Evolutionary conservation across 2,888 invertebrate species (phyloP), one percentile per base, ranked within the genome.

Genomic region (Andrena bucephala): DNA sequence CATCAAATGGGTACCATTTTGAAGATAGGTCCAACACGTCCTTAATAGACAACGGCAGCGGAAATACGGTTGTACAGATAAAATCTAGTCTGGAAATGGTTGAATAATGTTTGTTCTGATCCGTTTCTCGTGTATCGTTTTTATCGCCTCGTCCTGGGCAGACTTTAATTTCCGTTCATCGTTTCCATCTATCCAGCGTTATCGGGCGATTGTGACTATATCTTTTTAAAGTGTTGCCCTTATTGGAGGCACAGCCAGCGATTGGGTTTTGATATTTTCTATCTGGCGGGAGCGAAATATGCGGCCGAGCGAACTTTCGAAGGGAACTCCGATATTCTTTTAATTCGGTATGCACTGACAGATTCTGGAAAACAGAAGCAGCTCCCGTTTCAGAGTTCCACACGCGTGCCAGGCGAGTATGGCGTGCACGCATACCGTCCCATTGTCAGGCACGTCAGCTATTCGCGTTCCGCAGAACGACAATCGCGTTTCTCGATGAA

Each of bases 111-210:
- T 71, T 24, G 83, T 66, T 62, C 42, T 16, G 76, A 59, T 60
- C 33, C 57, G 27, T 42, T 54, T 52, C 27, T 4, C 68, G 63
- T 66, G 75, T 73, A 71, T 84, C 73, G 80, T 57, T 79, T 81
- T 77, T 84, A 81, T 71, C 65, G 33, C 65, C 50, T 13, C 24
- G 70, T 57, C 59, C 71, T 36, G 54, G 27, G 33, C 77, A 50
- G 71, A 77, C 77, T 84, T 84, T 85, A 84, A 85, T 85, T 84
- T 84, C 81, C 84, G 85, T 72, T 68, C 70, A 75, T 77, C 84
- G 85, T 77, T 85, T 77, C 62, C 27, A 77, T 76, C 71, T 70
- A 62, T 57, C 76, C 66, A 69, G 13, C 52, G 69, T 75, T 76
- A 79, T 75, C 72, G 79, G 42, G 68, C 71, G 71, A 71, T 54